Evolutionary conservation across 2,888 invertebrate species (phyloP).

Genomic region (Idaea biselata): DNA sequence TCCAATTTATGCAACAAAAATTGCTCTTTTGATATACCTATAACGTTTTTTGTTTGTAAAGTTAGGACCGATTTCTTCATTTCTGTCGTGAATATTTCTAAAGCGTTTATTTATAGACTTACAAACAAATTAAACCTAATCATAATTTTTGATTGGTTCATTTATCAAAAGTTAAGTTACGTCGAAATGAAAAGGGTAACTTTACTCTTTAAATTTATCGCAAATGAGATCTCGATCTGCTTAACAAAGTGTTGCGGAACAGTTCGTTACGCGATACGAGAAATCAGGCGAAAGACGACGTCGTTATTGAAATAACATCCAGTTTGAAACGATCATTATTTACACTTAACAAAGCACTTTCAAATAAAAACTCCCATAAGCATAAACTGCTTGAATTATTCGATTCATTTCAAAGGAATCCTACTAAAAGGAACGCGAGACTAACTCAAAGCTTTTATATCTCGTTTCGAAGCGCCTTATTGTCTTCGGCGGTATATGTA

Average conservation of each 20-base stretch:
- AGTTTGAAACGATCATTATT: constrained; percentile 50
- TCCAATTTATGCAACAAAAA: background rate
- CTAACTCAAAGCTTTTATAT: constrained; percentile 81
- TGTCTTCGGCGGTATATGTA: constrained; percentile 78
- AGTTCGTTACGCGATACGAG: background rate
- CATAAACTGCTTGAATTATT: constrained; percentile 77
- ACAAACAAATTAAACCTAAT: too few relatives aligned
- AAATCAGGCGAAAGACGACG: constrained; percentile 24
- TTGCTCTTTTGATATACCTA: background rate
- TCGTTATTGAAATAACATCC: constrained; percentile 33
- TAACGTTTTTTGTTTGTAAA: too few relatives aligned
- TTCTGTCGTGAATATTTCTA: too few relatives aligned
- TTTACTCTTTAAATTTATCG: too few relatives aligned
- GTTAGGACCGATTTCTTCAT: too few relatives aligned
- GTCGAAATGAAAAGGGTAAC: too few relatives aligned
- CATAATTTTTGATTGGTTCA: too few relatives aligned
- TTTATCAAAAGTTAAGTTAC: too few relatives aligned
- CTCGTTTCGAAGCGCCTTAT: constrained; percentile 76
- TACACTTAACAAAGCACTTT: constrained; percentile 59
- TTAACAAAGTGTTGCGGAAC: background rate
- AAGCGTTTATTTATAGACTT: too few relatives aligned
- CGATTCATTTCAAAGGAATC: constrained; percentile 80
- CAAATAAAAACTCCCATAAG: constrained; percentile 63
- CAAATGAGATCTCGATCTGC: too few relatives aligned
- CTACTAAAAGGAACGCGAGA: constrained; percentile 74